phyloP scores from a whole-genome alignment of 2,113 vertebrate species.

The Melanerpes formicivorus region DNA sequence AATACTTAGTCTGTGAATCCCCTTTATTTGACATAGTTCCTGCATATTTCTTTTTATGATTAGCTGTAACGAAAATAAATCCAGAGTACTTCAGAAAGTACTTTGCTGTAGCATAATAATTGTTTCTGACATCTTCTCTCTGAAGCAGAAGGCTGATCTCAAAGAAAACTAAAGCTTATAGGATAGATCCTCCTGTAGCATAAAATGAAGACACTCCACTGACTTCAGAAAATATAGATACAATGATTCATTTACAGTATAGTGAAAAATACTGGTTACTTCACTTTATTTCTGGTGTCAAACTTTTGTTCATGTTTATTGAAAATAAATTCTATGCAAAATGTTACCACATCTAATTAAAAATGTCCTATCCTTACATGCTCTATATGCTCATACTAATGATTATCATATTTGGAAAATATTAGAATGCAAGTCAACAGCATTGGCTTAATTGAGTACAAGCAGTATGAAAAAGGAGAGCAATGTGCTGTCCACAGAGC shows the following conservation, averaged over 20 bases:
- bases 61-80: constrained; percentile 44
- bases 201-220: neutral
- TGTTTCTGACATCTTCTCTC: constrained; percentile 24
- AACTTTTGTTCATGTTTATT: neutral
- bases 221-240: neutral
- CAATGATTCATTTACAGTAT: neutral
- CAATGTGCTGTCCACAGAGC: neutral
- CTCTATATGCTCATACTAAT: neutral
- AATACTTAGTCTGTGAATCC: constrained; percentile 19
- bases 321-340: neutral
- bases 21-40: constrained; percentile 39
- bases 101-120: constrained; percentile 4
- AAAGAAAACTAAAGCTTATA: neutral
- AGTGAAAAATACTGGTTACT: neutral
- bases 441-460: neutral
- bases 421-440: neutral
- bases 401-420: neutral
- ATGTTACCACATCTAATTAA: neutral
- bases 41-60: constrained; percentile 39
- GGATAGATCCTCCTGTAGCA: neutral
- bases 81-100: constrained; percentile 30
- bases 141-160: constrained; percentile 7
- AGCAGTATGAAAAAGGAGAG: neutral
- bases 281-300: neutral
- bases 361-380: neutral